Conservation (phyloP, 2,797 vertebrate species). For the Eidolon dupreanum region DNA sequence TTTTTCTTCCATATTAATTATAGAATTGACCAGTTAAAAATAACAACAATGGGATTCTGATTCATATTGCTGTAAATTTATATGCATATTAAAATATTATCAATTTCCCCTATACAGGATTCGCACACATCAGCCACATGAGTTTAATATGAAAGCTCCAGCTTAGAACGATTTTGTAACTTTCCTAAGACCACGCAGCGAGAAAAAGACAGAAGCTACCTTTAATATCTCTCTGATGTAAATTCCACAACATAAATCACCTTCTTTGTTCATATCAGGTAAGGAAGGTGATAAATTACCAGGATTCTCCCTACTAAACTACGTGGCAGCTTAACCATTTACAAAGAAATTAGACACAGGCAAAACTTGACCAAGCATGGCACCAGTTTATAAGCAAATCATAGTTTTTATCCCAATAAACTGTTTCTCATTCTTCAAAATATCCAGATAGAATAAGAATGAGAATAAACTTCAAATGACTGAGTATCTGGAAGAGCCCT, state of each 20-base stretch:
- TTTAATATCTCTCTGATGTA: not conserved
- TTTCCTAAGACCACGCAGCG: not conserved
- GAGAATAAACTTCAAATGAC: not conserved
- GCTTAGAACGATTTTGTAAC: not conserved
- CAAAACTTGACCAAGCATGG: not conserved
- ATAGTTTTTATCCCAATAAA: not conserved
- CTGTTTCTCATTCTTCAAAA: not conserved
- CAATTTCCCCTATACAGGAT: not conserved
- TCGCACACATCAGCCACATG: not conserved
- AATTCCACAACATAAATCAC: not conserved
- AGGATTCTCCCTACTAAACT: not conserved
- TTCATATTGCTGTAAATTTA: not conserved
- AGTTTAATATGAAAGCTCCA: not conserved
- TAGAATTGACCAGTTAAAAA: conserved; percentile 10
- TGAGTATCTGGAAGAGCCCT: not conserved
- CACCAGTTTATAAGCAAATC: not conserved
- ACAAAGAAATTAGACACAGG: not conserved
- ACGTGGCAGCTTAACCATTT: not conserved
- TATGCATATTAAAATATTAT: not conserved
- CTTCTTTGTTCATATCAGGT: not conserved
- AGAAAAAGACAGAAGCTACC: not conserved
- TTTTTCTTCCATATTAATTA: conserved; percentile 20
- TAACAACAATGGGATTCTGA: not conserved
- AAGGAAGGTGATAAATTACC: not conserved
- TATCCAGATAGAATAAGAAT: not conserved